Base-by-base conservation (phyloP, 2,113 vertebrate genomes). In the Entomyzon cyanotis region DNA sequence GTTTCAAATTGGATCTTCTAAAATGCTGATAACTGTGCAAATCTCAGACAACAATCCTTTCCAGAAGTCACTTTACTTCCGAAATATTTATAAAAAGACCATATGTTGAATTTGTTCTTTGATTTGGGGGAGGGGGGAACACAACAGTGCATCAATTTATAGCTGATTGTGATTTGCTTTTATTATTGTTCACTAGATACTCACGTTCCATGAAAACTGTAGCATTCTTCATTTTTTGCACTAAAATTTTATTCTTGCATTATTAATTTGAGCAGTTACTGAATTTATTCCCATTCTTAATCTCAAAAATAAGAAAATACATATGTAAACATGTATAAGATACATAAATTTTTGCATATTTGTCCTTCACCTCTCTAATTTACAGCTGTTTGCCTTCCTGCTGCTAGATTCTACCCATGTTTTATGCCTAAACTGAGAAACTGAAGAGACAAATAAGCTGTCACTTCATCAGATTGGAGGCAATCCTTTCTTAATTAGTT, bases 61-160 rank as follows among this genome's bases (percentile, higher is more conserved):
- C 94, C 90, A 95, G 90, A 96, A 97, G 88, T 94, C 64, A 84
- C n/a, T 96, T 90, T 93, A 88, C 75, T 94, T 93, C 93, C 10
- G 85, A 95, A 96, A 96, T 97, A 96, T 96, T 96, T 96, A 92
- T 84, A 90, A 97, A 90, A 94, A 71, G 68, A 78, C 93, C 92
- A 96, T 95, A 91, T 96, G 96, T 55, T 86, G 74, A 75, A 93
- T 92, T 78, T 77, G 27, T 80, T 77, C 82, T 73, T 89, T 85
- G 74, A 75, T 37, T 27, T 42, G 41, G 22, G 20, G 46, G 53
- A 44, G 19, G 14, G 23, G 22, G 1, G 7, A 41, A 60, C 63
- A 69, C 2, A 15, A 46, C 59, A 81, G 62, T 50, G 4, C 19
- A 59, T 59, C 3, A 0, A 84, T 87, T 84, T 92, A 50, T 79